Evolutionary conservation across 2,888 invertebrate species (phyloP).

Genomic region (Nymphalis c-album): DNA sequence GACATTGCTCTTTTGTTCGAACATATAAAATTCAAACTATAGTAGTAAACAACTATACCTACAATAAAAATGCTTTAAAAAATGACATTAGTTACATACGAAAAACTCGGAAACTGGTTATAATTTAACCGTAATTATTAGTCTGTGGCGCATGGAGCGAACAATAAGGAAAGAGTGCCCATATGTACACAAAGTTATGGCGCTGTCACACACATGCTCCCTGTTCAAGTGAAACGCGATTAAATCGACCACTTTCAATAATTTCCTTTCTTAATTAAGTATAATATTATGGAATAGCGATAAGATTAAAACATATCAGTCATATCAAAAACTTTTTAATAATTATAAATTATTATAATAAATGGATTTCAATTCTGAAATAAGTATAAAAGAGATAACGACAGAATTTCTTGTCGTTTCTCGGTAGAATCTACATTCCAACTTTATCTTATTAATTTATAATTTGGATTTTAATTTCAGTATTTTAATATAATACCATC

Average conservation of each 20-base stretch:
- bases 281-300: neutral
- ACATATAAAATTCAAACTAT: neutral
- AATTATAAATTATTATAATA: no score
- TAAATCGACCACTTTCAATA: neutral
- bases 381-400: no score
- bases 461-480: no score
- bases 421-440: no score
- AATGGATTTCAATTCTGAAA: neutral
- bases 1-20: no score
- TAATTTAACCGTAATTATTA: neutral
- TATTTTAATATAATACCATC: no score
- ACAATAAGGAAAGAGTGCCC: constrained; percentile 35
- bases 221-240: neutral
- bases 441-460: no score
- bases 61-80: no score
- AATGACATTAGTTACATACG: no score
- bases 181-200: constrained; percentile 47
- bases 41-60: neutral
- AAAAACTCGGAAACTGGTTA: neutral
- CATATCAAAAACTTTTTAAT: no score
- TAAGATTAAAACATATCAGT: neutral
- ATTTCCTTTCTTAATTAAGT: neutral
- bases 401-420: no score
- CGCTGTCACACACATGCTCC: constrained; percentile 40
- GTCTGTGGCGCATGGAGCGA: constrained; percentile 1